Conservation (phyloP, 2,888 invertebrate species). For the Mythimna albipuncta region DNA sequence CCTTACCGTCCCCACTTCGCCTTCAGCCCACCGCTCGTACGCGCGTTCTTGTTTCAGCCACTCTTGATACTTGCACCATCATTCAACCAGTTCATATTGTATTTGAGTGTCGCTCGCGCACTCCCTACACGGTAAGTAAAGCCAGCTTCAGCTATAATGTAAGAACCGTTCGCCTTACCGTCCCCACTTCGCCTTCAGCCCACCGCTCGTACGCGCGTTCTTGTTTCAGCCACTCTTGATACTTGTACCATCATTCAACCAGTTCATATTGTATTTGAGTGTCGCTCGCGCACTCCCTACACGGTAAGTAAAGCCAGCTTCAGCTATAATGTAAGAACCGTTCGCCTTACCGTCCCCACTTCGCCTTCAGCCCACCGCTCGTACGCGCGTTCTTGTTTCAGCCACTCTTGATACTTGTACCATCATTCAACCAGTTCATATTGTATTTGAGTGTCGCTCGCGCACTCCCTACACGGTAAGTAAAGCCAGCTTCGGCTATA, state of each 20-base stretch:
- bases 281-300: too few species aligned
- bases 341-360: conserved; percentile 69
- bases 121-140: too few species aligned
- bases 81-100: too few species aligned
- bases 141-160: too few species aligned
- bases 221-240: conserved; percentile 97
- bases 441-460: too few species aligned
- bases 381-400: conserved; percentile 94
- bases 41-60: conserved; percentile 96
- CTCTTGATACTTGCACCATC: conserved; percentile 98
- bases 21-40: conserved; percentile 93
- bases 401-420: conserved; percentile 98
- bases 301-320: too few species aligned
- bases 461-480: too few species aligned
- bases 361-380: conserved; percentile 92
- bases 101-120: too few species aligned
- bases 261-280: too few species aligned
- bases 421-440: conserved; percentile 93
- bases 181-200: conserved; percentile 87
- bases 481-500: too few species aligned
- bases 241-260: conserved; percentile 99
- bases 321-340: too few species aligned
- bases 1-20: conserved; percentile 77
- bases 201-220: conserved; percentile 94
- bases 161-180: conserved; percentile 61